A percentile compares a stretch with the other conserved stretches of the same genome.
These are phyloP conservation scores for Drosophila pseudotakahashii DNA, from an alignment of 2,888 invertebrate genomes.

Conservation along the genomic window DNA sequence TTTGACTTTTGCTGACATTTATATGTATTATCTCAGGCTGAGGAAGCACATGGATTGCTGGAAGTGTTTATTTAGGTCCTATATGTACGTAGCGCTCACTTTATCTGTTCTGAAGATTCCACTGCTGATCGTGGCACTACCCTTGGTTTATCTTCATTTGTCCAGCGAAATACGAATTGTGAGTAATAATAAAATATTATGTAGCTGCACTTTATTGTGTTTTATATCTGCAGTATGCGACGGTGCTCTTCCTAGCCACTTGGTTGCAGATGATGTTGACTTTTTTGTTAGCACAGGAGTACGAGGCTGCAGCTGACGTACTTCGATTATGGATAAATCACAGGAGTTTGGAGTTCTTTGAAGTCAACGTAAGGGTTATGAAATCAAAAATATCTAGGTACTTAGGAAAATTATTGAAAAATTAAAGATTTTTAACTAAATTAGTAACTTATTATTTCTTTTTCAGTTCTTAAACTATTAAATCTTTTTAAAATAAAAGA, in stretches of 20 bases:
- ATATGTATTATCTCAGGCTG: neutral
- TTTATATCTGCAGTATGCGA: slow-evolving; percentile 26
- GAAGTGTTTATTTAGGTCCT: neutral
- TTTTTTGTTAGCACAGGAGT: slow-evolving; percentile 25
- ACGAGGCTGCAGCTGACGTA: slow-evolving; percentile 17
- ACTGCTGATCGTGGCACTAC: neutral
- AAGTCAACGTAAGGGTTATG: slow-evolving; percentile 28
- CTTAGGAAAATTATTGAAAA: no score
- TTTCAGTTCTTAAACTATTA: no score
- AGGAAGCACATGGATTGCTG: neutral
- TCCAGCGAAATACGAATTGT: neutral
- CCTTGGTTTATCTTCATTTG: neutral
- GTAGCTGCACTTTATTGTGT: no score
- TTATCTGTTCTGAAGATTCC: neutral
- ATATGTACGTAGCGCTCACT: neutral
- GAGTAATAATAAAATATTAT: neutral
- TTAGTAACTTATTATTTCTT: no score
- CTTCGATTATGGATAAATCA: slow-evolving; percentile 31
- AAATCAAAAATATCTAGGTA: no score
- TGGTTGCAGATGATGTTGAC: slow-evolving; percentile 49
- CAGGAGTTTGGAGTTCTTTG: slow-evolving; percentile 17
- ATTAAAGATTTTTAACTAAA: no score
- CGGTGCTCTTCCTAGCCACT: slow-evolving; percentile 4
- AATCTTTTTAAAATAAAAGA: no score
- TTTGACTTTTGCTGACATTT: neutral